These are phyloP conservation scores for Plutomurus gul DNA, from an alignment of 1,140 invertebrate genomes.

Conservation along the genomic window DNA sequence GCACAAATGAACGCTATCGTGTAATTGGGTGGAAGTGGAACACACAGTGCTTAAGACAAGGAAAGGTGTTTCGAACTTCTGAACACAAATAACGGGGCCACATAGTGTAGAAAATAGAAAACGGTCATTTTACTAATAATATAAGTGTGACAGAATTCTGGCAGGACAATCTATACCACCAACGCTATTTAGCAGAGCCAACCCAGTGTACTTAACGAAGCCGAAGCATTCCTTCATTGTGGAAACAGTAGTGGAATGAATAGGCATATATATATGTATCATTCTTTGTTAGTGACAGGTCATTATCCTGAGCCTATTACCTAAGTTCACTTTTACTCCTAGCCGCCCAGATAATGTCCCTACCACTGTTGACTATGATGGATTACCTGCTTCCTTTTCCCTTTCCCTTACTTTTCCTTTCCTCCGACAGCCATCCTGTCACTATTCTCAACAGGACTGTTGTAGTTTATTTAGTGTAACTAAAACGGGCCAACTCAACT, in stretches of 20 bases:
- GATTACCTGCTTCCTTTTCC: conserved; percentile 43
- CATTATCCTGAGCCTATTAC: conserved; percentile 36
- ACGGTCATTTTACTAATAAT: too few relatives aligned
- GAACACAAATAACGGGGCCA: too few relatives aligned
- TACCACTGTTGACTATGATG: conserved; percentile 46
- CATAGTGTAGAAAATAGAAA: too few relatives aligned
- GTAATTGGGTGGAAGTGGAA: too few relatives aligned
- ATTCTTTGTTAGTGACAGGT: conserved; percentile 32
- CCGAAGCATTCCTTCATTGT: background rate
- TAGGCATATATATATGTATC: background rate
- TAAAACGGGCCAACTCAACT: background rate
- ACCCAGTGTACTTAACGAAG: too few relatives aligned
- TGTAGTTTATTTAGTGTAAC: background rate
- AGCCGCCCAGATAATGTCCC: conserved; percentile 34
- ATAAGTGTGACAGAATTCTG: too few relatives aligned
- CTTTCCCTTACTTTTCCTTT: conserved; percentile 16
- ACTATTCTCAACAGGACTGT: background rate
- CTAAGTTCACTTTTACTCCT: background rate
- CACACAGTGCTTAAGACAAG: too few relatives aligned
- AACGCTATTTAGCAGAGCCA: too few relatives aligned
- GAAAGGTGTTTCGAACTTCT: too few relatives aligned
- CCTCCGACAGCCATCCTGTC: background rate
- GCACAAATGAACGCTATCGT: too few relatives aligned
- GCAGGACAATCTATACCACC: too few relatives aligned
- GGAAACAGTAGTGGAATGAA: background rate